Evolutionary conservation across 1,140 invertebrate genomes (phyloP).

Genomic region (Drosophila mauritiana): DNA sequence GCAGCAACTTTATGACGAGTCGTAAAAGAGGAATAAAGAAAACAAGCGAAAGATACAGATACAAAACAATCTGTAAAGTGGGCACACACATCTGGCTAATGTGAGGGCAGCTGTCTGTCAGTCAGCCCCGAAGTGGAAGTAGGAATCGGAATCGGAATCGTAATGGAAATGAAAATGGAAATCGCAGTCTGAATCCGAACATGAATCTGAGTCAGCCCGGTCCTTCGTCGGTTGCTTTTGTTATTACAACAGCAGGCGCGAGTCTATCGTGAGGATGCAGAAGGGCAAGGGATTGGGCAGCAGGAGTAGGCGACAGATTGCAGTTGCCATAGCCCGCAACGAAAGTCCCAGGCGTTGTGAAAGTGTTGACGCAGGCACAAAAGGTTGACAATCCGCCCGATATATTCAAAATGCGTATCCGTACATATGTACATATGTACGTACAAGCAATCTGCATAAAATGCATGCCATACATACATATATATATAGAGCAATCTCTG

Average conservation of each 20-base stretch:
- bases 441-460: constrained; percentile 30
- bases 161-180: constrained; percentile 2
- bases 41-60: constrained; percentile 47
- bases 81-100: constrained; percentile 69
- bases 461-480: constrained; percentile 7
- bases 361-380: constrained; percentile 38
- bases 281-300: neutral
- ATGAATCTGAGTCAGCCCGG: constrained; percentile 10
- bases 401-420: constrained; percentile 14
- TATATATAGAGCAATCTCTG: constrained; percentile 26
- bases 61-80: constrained; percentile 64
- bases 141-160: constrained; percentile 1
- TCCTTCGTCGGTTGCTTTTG: constrained; percentile 6
- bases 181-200: neutral
- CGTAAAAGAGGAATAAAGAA: constrained; percentile 1
- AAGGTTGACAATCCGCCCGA: constrained; percentile 33
- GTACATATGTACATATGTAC: neutral
- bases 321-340: constrained; percentile 64
- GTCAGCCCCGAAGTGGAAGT: constrained; percentile 19
- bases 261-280: neutral
- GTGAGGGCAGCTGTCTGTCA: constrained; percentile 67
- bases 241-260: constrained; percentile 8
- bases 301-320: constrained; percentile 29
- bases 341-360: constrained; percentile 33
- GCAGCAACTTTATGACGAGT: constrained; percentile 25